Percentiles rank a stretch among this genome's conserved stretches.
Conservation (phyloP, 2,113 vertebrate genomes). For the human (Homo sapiens) region GRCh38 chr6:52891501-52892000, state of each 20-base stretch:
- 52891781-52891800: background rate
- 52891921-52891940: background rate
- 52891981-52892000: background rate
- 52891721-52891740: background rate
- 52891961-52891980: background rate
- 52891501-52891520: no score
- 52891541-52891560: no score
- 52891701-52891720: background rate
- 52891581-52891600: no score
- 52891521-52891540: background rate
- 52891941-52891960: background rate
- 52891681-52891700: no score
- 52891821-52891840: background rate
- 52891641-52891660: background rate
- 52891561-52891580: background rate
- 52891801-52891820: background rate
- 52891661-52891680: background rate
- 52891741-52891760: background rate
- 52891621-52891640: background rate
- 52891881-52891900: no score
- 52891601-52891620: background rate
- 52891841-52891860: background rate
- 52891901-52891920: background rate
- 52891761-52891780: background rate
- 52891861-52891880: background rate